Base-by-base conservation (phyloP, 2,113 vertebrate genomes). In the Cnemophilus loriae region DNA sequence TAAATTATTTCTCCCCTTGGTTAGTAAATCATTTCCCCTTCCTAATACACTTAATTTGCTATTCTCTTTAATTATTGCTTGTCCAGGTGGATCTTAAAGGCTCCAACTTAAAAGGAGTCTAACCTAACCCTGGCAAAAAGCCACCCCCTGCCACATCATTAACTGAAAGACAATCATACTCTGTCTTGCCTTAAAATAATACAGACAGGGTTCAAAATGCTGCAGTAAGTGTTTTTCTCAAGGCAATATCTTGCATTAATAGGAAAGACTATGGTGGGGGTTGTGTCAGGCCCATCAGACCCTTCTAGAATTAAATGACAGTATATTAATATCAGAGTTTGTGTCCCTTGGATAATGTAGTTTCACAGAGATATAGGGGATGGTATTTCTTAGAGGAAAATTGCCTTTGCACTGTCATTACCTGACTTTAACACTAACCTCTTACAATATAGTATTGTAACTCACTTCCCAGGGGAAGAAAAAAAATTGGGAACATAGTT, bases 21-120 rank as follows among this genome's bases (percentile, higher is more conserved):
- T 96, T 94, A 93, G 96, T 96, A 97, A 95, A 96, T 93, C 30
- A 93, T 96, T 97, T 96, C 93, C 92, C 90, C 33, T 96, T 96
- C 86, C 86, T 94, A 95, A 95, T 94, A 89, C 65, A 84, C 91
- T 96, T 92, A 95, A 94, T 97, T 97, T 93, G 92, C 83, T 84
- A 93, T 96, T 96, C 88, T 57, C 57, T 93, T 94, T 97, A 95
- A 96, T 97, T 96, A 91, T 69, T 96, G 80, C 92, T 95, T 96
- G 92, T 96, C 95, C 92, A 96, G 92, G 92, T 96, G 95, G 85
- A 95, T 96, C 90, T 95, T 92, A 93, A 93, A 96, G 56, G 60
- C 77, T 96, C 33, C 77, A 91, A 50, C 76, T 92, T 91, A 75
- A 93, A 95, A 96, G 69, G 44, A 89, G 63, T 68, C 73, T 86